Base-by-base conservation (phyloP, 2,888 invertebrate genomes). In the Agriopis aurantiaria region DNA sequence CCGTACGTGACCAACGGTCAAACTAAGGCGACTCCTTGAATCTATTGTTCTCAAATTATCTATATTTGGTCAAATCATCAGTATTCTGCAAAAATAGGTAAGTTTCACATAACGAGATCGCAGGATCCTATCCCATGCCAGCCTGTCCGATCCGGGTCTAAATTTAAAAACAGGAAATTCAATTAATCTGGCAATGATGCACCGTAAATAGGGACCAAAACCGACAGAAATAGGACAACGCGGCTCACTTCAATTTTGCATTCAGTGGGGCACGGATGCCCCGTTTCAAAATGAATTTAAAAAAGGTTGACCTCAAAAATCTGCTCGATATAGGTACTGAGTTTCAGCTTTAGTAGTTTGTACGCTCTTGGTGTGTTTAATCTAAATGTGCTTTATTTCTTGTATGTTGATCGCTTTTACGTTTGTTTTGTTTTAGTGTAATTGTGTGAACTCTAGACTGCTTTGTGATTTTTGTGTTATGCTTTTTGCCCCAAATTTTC, bases 131-230 rank as follows among this genome's bases (percentile, higher is more conserved):
- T 33, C 33, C 33, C 4, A 1, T 23, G 58, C 67, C 71, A 69
- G 75, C 75, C 74, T 72, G 80, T 77, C 79, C 76, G 77, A 76
- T 77, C 77, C 73, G 62, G 77, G 77, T 86, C 87, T 89, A 88
- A 90, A 91, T 93, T 88, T 90, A 90, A 88, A 92, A 89, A 86
- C 92, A 91, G 93, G 93, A 93, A 88, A 92, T 93, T 93, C 87
- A 93, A 93, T 93, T 92, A 89, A 89, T 87, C 85, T 77, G 82
- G 83, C 86, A 87, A 90, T 88, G 91, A 91, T 91, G 89, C 88
- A 88, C 86, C 81, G 85, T 91, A 91, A 92, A 89, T 86, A 91
- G 91, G 90, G 88, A 89, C 88, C 84, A 85, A 92, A 62, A 62
- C 53, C 52, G 45, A 46, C 53, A 62, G 43, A 62, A 93, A 92